These are phyloP conservation scores for Erpobdella octoculata DNA, from an alignment of 2,888 invertebrate genomes.

Conservation along the genomic window DNA sequence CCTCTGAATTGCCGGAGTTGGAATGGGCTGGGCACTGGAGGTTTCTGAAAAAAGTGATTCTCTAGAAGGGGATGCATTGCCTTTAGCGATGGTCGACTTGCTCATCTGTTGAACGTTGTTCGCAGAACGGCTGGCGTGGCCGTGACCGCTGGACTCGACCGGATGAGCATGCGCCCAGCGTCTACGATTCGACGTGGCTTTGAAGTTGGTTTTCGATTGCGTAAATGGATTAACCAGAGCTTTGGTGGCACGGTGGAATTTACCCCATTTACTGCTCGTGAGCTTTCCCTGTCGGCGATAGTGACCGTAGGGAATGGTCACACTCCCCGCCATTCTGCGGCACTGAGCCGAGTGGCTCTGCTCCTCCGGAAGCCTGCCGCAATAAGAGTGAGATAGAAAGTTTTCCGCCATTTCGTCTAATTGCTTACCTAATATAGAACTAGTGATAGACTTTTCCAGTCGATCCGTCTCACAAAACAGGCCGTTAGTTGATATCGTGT, in stretches of 20 bases:
- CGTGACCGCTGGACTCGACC: not conserved
- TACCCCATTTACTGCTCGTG: not conserved
- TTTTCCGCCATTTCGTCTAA: not conserved
- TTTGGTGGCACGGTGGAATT: slow-evolving; percentile 34
- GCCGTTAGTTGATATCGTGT: not conserved
- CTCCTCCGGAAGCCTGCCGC: slow-evolving; percentile 5
- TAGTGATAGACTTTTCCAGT: not conserved
- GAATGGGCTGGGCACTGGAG: not conserved
- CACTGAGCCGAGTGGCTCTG: slow-evolving; percentile 2
- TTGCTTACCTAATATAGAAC: not conserved
- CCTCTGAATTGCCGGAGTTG: not conserved
- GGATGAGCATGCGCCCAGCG: slow-evolving; percentile 99
- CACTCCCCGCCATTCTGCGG: slow-evolving; percentile 26
- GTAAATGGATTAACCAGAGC: slow-evolving; percentile 87
- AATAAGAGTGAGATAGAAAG: slow-evolving; percentile 21
- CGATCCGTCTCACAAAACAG: slow-evolving; percentile 12
- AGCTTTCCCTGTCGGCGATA: not conserved
- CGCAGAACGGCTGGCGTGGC: slow-evolving; percentile 34
- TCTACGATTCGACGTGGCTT: slow-evolving; percentile 78
- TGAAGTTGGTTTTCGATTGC: slow-evolving; percentile 91
- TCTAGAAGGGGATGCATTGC: slow-evolving; percentile 16
- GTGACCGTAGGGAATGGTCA: slow-evolving; percentile 21
- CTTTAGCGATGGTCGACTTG: not conserved
- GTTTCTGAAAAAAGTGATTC: slow-evolving; percentile 19
- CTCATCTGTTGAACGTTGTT: slow-evolving; percentile 1